Evolutionary conservation across 2,888 invertebrate genomes (phyloP), one percentile per base, ranked within the genome.

Genomic region (Lathronympha strigana): DNA sequence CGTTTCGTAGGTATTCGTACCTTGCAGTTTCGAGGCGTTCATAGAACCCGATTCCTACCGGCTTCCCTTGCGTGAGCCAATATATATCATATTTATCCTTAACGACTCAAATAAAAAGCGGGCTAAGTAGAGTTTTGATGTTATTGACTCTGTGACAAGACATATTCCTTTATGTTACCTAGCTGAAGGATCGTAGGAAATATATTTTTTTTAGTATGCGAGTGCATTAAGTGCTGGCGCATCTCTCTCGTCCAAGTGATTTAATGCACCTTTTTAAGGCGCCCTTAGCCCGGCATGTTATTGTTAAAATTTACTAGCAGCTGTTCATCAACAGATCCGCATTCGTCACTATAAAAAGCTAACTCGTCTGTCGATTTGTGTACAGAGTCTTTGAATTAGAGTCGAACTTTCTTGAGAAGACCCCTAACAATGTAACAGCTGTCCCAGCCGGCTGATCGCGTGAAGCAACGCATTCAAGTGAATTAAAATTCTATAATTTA

Each of bases 321-420:
- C 86, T 88, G 88, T 80, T 78, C 79, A 71, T 78, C 73, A 79
- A 74, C 73, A 79, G 74, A 76, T 79, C 77, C 72, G 76, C 76
- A 72, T 69, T 69, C 73, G 78, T 76, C 72, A 73, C 73, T 76
- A 76, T 76, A 79, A 79, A 78, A 81, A 73, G 82, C 72, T 11
- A 28, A 4, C 21, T 15, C 38, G 40, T 53, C n/a, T 17, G 31
- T n/a, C 31, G 28, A 28, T 51, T 11, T 31, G 11, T 19, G 13
- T 21, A 36, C 23, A n/a, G n/a, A n/a, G n/a, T 45, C 55, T 55
- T 28, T 55, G 13, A 23, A 43, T 28, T 25, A 43, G 43, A 43
- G 40, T 43, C 25, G 55, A 40, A n/a, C 19, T 57, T 57, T 28
- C 31, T 31, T 45, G 9, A 31, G 28, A 45, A 38, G 55, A 55